Evolutionary conservation across 2,888 invertebrate species (phyloP).

Genomic region (Neuroscelio doddi): DNA sequence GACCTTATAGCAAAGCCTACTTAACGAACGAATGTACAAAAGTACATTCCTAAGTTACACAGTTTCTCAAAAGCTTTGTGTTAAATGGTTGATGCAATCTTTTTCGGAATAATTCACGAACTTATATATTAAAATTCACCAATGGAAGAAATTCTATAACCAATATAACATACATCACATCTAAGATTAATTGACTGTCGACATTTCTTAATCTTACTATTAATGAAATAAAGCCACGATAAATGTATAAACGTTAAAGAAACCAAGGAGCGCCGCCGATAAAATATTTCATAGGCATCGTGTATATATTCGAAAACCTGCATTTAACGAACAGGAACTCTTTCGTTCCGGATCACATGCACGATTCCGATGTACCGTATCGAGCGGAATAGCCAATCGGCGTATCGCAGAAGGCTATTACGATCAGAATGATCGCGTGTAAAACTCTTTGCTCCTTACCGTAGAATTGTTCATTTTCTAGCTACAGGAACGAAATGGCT

Average conservation of each 20-base stretch:
- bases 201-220: too few species aligned
- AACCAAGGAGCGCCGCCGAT: too few species aligned
- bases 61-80: slow-evolving; percentile 1
- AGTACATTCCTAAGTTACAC: not conserved
- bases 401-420: slow-evolving; percentile 50
- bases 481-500: slow-evolving; percentile 36
- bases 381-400: slow-evolving; percentile 44
- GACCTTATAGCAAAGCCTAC: not conserved
- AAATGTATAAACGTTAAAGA: too few species aligned
- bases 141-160: not conserved
- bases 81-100: slow-evolving; percentile 1
- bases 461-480: slow-evolving; percentile 3
- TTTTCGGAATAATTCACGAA: slow-evolving; percentile 1
- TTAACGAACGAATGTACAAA: slow-evolving; percentile 2
- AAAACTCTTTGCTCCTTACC: slow-evolving; percentile 5
- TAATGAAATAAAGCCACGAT: too few species aligned
- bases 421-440: slow-evolving; percentile 13
- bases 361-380: slow-evolving; percentile 31
- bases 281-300: too few species aligned
- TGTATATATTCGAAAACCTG: not conserved
- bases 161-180: too few species aligned
- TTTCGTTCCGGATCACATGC: slow-evolving; percentile 40
- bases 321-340: not conserved
- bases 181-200: too few species aligned
- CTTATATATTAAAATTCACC: slow-evolving; percentile 2